phyloP scores from a whole-genome alignment of 2,797 vertebrate genomes.

The Peromyscus eremicus region DNA sequence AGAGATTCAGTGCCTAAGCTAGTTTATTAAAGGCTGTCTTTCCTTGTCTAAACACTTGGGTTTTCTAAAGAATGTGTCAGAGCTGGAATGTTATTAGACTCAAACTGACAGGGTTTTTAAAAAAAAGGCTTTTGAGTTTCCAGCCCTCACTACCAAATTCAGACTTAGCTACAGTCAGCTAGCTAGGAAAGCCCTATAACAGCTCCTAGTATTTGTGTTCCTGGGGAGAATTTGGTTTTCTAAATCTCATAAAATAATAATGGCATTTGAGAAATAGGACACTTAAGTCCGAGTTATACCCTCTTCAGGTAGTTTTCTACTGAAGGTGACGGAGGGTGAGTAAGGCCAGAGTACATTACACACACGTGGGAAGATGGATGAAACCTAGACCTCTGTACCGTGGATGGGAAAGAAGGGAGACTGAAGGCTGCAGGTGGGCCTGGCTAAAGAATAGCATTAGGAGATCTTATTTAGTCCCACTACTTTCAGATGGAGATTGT shows the following conservation, averaged over 20 bases:
- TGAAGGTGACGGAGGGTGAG: not conserved
- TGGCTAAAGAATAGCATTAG: not conserved
- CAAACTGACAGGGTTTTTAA: slow-evolving; percentile 67
- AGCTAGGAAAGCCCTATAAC: slow-evolving; percentile 41
- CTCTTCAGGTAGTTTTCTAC: not conserved
- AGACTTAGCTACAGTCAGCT: slow-evolving; percentile 13
- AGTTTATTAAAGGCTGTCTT: slow-evolving; percentile 75
- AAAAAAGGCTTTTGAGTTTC: slow-evolving; percentile 63
- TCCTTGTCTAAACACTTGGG: slow-evolving; percentile 73
- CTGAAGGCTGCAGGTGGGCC: not conserved
- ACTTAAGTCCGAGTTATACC: not conserved
- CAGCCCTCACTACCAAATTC: slow-evolving; percentile 19
- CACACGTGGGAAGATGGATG: not conserved
- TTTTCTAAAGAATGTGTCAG: slow-evolving; percentile 63
- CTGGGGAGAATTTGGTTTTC: slow-evolving; percentile 42
- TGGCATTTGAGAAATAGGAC: slow-evolving; percentile 2
- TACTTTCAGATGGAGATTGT: slow-evolving; percentile 8
- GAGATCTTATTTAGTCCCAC: not conserved
- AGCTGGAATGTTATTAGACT: slow-evolving; percentile 75
- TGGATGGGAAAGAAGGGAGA: not conserved
- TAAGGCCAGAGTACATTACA: not conserved
- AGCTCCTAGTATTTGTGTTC: slow-evolving; percentile 46
- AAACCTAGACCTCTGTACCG: not conserved
- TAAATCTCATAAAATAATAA: slow-evolving; percentile 54
- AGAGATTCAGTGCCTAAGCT: slow-evolving; percentile 68